Conservation (phyloP, 2,888 invertebrate genomes). For the Pristionchus arcanus region DNA sequence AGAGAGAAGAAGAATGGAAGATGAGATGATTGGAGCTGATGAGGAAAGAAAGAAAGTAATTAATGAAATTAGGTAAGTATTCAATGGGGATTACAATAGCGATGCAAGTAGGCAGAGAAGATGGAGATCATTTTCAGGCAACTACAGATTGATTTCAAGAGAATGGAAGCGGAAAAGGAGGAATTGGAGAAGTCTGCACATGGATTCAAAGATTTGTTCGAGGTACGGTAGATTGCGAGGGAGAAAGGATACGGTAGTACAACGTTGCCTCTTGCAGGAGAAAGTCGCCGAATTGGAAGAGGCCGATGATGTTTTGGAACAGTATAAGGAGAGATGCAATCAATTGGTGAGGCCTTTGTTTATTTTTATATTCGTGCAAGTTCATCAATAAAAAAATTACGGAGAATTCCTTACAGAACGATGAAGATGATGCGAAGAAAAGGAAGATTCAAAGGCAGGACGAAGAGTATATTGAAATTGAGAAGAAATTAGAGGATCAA, state of each 20-base stretch:
- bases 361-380: neutral
- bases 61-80: neutral
- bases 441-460: neutral
- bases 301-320: neutral
- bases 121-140: neutral
- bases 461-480: neutral
- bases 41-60: neutral
- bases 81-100: neutral
- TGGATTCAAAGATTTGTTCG: neutral
- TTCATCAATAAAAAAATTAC: no score
- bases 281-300: neutral
- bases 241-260: neutral
- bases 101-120: neutral
- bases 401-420: neutral
- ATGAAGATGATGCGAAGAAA: neutral
- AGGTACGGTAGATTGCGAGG: neutral
- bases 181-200: neutral
- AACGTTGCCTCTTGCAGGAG: neutral
- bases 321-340: neutral
- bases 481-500: constrained; percentile 17
- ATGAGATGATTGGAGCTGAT: neutral
- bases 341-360: neutral
- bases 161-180: neutral
- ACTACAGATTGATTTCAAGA: neutral
- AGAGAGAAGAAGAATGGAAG: constrained; percentile 2